Evolutionary conservation across 2,888 invertebrate genomes (phyloP), one percentile per base, ranked within the genome.

Genomic region (Hipparchia sbordonii): DNA sequence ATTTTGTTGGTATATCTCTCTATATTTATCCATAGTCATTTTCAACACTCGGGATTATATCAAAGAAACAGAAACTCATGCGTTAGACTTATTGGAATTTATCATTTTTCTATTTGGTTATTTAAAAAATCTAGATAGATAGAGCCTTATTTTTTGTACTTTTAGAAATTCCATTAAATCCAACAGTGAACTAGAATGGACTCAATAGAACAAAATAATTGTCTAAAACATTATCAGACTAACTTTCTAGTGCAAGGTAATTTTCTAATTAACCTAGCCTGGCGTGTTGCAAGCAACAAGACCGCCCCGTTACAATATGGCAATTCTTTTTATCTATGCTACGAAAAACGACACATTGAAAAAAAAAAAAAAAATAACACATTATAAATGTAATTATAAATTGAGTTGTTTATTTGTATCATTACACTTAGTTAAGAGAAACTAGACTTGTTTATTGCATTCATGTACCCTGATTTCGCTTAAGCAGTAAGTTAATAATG

Each of bases 1-100:
- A 88, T 88, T 86, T 85, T 86, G 52, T 61, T 72, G 54, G n/a
- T 62, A 48, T 57, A 65, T 45, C 12, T 59, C 45, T 61, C 12
- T 51, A 57, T 12, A 65, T 56, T 12, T 59, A 45, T 69, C 33
- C 39, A 57, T 33, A 33, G 61, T 48, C 57, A 10, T 45, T 4
- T 60, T 39, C 59, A 48, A 67, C 10, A 59, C 23, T 67, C 13
- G 57, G 51, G 65, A 52, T 65, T 52, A 52, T 6, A 62, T 3
- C 13, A 48, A 8, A 48, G 3, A 13, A 48, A 62, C 4, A 7
- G 1, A 9, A 8, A 8, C 1, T 23, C 9, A 33, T 65, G 12
- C 51, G 65, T 10, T 9, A 9, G n/a, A 33, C 10, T 23, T 10
- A 51, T 23, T 8, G 45, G 45, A 10, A 51, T 63, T 48, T 13